Base-by-base conservation (phyloP, 2,797 vertebrate genomes). In the Taenioides sp. region DNA sequence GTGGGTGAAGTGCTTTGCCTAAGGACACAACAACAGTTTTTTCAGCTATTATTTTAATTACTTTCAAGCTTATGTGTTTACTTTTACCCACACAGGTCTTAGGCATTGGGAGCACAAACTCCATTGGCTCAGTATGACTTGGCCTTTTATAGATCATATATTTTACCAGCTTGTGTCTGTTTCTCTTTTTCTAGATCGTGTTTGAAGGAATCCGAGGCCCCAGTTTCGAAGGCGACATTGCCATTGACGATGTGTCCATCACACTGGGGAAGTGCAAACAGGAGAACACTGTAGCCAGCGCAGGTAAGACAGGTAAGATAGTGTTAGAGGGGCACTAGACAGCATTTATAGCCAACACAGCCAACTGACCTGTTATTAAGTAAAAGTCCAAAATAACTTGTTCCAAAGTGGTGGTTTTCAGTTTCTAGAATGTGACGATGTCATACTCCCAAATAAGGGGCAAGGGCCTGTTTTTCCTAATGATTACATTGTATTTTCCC, bases 241-340 rank as follows among this genome's bases (percentile, higher is more conserved):
- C 96, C 82, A 96, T 99, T 0, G 97, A 99, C 0, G 97, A 98
- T 0, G 95, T 99, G 84, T 97, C 95, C 61, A 94, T 99, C 90
- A 97, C 95, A 81, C 94, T 95, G 54, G 97, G 97, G 37, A 96
- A 97, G 66, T 99, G 97, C 91, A 94, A 93, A 73, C 92, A 92
- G 80, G 90, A 92, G 72, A 92, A 89, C 81, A 88, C 90, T 71
- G 89, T 92, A 76, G 88, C 92, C 84, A 94, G 90, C 87, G 92
- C 93, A 94, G 94, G 94, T 95, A 92, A 89, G 87, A 90, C 85
- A 88, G 89, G 88, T 91, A 92, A 92, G 91, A 80, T 85, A 86
- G 55, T 69, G 57, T 52, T 17, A n/a, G 18, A n/a, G 65, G 9
- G 25, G 54, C 49, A 66, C 65, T 54, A 14, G 5, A 54, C 9